Base-by-base conservation (phyloP, 2,797 vertebrate species). In the Premnoplex brunnescens region DNA sequence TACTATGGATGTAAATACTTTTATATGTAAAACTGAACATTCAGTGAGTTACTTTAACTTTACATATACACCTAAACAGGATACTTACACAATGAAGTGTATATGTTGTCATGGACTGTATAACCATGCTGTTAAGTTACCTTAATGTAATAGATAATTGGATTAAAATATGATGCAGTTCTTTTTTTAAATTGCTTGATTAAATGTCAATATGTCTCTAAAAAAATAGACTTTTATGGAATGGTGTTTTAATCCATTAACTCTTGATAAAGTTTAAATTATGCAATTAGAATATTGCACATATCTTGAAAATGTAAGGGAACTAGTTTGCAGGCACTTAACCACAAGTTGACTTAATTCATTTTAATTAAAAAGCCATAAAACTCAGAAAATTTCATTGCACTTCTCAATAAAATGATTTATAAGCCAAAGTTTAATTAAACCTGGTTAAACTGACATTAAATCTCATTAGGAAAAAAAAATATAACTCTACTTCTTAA, bases 281-380 rank as follows among this genome's bases (percentile, higher is more conserved):
- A 44, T 71, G 27, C 34, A 3, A 46, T 46, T 72, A 76, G 26
- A 56, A 74, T 21, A 34, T 22, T 68, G 5, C 37, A 46, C 6
- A 46, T 37, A 51, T 14, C 37, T 67, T 78, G 44, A n/a, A 76
- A 93, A 85, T 28, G 8, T 37, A 64, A 68, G 19, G 15, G 39
- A 86, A 84, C 27, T 41, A 76, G 36, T 56, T 88, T 76, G 14
- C 34, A 92, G 55, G 14, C 37, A 73, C 43, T 93, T 91, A 88
- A 69, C 18, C n/a, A 56, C 48, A 90, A 89, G 32, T 46, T 64
- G 82, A 55, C 12, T 92, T 84, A 85, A 81, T 85, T 69, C 0
- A 59, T 91, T 95, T 85, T 93, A 93, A 95, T 93, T 94, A 91
- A 85, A 93, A 93, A 79, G 32, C 21, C 56, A 87, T 89, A 89